These are phyloP conservation scores for Callipepla californica DNA, from an alignment of 2,113 vertebrate species.

Conservation along the genomic window DNA sequence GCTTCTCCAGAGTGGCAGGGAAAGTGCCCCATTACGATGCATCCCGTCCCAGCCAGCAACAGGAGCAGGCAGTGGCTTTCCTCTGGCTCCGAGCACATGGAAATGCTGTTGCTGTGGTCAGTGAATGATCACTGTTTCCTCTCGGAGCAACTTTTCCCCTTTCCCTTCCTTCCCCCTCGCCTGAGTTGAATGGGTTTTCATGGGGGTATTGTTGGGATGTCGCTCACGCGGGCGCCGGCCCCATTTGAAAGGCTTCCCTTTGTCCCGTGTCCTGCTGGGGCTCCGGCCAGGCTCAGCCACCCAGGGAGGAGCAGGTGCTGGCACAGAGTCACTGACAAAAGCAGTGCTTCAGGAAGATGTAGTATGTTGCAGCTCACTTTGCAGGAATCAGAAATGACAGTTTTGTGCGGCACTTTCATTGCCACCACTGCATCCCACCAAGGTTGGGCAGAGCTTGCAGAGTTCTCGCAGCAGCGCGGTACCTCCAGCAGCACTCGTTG, in stretches of 20 bases:
- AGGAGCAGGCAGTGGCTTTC: neutral
- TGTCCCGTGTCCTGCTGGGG: constrained; percentile 10
- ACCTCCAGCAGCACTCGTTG: neutral
- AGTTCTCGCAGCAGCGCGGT: accelerated
- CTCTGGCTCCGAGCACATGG: neutral
- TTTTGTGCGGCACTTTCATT: neutral
- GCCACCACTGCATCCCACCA: accelerated
- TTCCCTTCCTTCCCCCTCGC: neutral
- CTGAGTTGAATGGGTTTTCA: neutral
- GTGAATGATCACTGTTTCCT: constrained; percentile 16
- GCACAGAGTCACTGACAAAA: constrained; percentile 42
- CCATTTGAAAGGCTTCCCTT: constrained; percentile 15
- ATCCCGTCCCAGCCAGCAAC: neutral
- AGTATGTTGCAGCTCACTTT: neutral
- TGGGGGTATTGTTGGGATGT: constrained; percentile 29
- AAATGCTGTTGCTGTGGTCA: constrained; percentile 44
- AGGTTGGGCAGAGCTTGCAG: accelerated
- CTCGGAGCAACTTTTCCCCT: neutral
- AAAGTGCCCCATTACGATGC: neutral
- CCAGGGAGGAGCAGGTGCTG: constrained; percentile 58
- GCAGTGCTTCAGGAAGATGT: neutral
- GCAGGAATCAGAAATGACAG: neutral
- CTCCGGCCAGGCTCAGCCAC: constrained; percentile 42
- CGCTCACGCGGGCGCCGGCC: neutral
- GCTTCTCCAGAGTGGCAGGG: neutral